These are phyloP conservation scores for Podilymbus podiceps DNA, from an alignment of 2,113 vertebrate genomes.

Conservation along the genomic window DNA sequence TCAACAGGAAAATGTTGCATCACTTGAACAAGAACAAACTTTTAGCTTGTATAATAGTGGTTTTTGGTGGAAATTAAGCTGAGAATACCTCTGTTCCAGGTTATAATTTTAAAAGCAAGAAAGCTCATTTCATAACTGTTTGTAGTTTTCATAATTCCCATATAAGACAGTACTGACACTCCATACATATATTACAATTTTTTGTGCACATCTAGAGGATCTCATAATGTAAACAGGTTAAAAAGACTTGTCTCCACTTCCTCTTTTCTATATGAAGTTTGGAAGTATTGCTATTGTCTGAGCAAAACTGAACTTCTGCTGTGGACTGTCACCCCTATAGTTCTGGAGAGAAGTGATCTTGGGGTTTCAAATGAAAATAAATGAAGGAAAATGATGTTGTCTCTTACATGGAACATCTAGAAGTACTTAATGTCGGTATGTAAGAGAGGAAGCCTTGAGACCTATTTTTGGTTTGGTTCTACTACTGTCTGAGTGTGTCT, in stretches of 20 bases:
- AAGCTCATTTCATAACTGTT: background rate
- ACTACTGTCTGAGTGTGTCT: background rate
- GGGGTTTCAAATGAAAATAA: background rate
- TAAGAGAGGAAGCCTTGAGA: background rate
- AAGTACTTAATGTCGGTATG: background rate
- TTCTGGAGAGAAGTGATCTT: background rate
- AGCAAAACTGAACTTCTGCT: background rate
- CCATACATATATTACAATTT: background rate
- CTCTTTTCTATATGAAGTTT: background rate
- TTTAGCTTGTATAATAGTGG: background rate
- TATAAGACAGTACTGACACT: fast-evolving
- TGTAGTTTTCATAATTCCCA: background rate
- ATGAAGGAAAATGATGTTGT: background rate
- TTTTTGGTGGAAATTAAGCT: background rate
- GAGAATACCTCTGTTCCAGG: background rate
- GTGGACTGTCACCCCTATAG: background rate
- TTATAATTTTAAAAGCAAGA: background rate
- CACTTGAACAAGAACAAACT: background rate
- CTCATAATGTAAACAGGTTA: background rate
- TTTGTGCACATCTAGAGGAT: background rate
- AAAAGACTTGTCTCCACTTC: background rate
- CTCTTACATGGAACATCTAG: background rate
- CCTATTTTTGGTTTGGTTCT: background rate
- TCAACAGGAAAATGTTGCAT: conserved; percentile 6
- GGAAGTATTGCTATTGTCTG: background rate